Percentiles rank a stretch among this genome's conserved stretches.
Conservation (phyloP, 2,888 invertebrate species). For the Isoperla grammatica region DNA sequence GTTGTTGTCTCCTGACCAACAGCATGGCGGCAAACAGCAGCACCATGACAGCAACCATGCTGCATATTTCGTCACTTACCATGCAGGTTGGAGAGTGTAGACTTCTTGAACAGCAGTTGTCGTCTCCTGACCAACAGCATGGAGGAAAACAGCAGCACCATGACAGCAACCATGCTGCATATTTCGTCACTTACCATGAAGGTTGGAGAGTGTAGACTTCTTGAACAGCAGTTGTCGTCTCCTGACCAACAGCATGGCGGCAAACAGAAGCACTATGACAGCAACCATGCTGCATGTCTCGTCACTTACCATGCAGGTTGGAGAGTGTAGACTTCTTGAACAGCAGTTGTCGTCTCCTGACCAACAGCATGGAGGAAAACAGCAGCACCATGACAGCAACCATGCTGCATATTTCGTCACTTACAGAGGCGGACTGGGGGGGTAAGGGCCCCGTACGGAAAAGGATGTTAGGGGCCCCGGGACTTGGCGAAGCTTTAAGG, state of each 20-base stretch:
- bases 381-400: conserved; percentile 77
- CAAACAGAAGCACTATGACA: conserved; percentile 75
- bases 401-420: too few relatives aligned
- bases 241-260: conserved; percentile 72
- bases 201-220: conserved; percentile 59
- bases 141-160: conserved; percentile 75
- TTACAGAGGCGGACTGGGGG: too few relatives aligned
- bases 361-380: conserved; percentile 75
- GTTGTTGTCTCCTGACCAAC: conserved; percentile 64
- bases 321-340: conserved; percentile 63
- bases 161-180: conserved; percentile 77
- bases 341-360: conserved; percentile 65
- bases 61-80: conserved; percentile 52
- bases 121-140: conserved; percentile 70
- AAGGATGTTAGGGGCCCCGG: too few relatives aligned
- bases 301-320: conserved; percentile 47
- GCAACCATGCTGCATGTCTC: conserved; percentile 79
- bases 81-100: conserved; percentile 54
- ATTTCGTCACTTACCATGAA: conserved; percentile 48
- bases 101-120: conserved; percentile 66
- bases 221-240: conserved; percentile 65
- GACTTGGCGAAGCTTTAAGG: too few relatives aligned
- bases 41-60: conserved; percentile 77
- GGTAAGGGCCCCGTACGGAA: too few relatives aligned
- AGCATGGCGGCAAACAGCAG: conserved; percentile 77